Conservation (phyloP, 2,797 vertebrate genomes). For the Spinibarbus caldwelli region DNA sequence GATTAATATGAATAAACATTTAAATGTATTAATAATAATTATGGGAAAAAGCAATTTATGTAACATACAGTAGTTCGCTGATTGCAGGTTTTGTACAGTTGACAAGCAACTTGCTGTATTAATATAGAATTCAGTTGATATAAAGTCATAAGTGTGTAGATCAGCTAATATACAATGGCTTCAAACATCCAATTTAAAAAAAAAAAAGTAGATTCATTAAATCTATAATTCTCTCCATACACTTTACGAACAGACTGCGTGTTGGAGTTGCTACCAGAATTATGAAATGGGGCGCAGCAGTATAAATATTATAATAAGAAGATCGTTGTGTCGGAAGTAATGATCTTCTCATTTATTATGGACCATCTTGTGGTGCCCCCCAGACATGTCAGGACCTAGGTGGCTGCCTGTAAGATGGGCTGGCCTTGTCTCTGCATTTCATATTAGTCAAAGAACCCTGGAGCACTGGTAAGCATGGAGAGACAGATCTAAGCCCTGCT, state of each 20-base stretch:
- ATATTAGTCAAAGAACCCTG: constrained; percentile 28
- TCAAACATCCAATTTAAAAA: too few relatives aligned
- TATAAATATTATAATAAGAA: not conserved
- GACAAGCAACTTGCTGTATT: not conserved
- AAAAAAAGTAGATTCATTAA: not conserved
- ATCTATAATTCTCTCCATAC: not conserved
- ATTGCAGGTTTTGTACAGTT: not conserved
- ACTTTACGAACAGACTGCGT: not conserved
- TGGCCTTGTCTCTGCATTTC: not conserved
- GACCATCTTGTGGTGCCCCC: not conserved
- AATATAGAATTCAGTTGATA: not conserved
- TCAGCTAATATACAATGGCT: not conserved
- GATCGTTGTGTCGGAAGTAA: not conserved
- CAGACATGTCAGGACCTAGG: not conserved
- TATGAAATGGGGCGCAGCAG: not conserved
- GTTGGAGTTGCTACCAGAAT: not conserved
- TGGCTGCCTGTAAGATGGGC: not conserved
- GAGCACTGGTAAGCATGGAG: constrained; percentile 31
- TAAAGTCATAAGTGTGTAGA: not conserved
- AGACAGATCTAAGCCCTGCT: constrained; percentile 28
- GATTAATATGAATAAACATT: not conserved
- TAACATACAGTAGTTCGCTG: not conserved
- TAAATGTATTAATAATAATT: not conserved
- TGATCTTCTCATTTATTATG: not conserved
- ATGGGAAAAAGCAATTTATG: not conserved